Base-by-base conservation (phyloP, 2,888 invertebrate species). In the Acrobasis suavella region DNA sequence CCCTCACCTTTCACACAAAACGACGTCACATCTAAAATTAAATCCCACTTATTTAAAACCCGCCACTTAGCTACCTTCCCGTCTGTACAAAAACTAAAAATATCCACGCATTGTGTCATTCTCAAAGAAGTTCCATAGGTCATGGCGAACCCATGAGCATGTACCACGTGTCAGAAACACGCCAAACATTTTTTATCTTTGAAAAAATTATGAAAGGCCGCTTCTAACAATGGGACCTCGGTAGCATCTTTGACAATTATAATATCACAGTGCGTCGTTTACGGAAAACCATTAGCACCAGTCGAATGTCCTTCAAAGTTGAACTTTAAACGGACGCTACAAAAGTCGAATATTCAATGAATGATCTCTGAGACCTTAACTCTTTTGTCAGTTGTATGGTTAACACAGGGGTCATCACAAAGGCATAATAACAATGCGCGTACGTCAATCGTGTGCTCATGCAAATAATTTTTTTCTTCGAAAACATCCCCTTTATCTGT, bases 211-310 rank as follows among this genome's bases (percentile, higher is more conserved):
- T 91, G 89, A 91, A 92, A 89, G 91, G 81, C 86, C 87, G 83
- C 80, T 80, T 70, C 77, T 82, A 85, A 92, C 91, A 92, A 92
- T 89, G 81, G 88, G 77, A 74, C 82, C 82, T 88, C 89, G 87
- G 92, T 92, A 92, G 92, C 92, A 91, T 92, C 92, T 92, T 92
- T 91, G 91, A 92, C 91, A 92, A 92, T 91, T 91, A 91, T 92
- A 91, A 91, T 91, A 88, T 89, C 85, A 78, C 75, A 73, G 81
- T 72, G 75, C 72, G 68, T 70, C 72, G 72, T 66, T 72, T 70
- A 68, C 67, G 62, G 66, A 82, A 81, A 70, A 80, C 68, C 78
- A 81, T 86, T 86, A 85, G 78, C 77, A 76, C 72, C 72, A 67
- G 49, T 49, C 49, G 63, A 52, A 54, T 68, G 68, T 72, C 71